phyloP scores from a whole-genome alignment of 2,888 invertebrate genomes.

The Nemapogon koenigi region DNA sequence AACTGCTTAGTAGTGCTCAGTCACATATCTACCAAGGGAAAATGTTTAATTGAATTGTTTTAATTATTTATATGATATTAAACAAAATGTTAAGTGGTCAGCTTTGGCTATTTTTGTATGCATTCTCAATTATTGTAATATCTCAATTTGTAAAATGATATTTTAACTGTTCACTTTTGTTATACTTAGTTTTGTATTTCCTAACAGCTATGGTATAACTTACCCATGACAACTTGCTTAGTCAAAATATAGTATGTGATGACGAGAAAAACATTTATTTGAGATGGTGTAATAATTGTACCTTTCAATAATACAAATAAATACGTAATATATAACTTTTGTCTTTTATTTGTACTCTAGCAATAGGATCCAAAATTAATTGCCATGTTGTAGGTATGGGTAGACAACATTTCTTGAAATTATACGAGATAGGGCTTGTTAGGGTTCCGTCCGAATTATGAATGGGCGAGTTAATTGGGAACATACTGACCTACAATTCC shows the following conservation, averaged over 20 bases:
- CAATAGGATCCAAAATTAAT: neutral
- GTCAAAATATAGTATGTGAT: slow-evolving; percentile 51
- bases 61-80: too few relatives aligned
- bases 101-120: too few relatives aligned
- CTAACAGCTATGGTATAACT: slow-evolving; percentile 24
- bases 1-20: slow-evolving; percentile 7
- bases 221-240: slow-evolving; percentile 56
- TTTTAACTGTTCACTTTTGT: too few relatives aligned
- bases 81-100: too few relatives aligned
- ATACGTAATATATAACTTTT: slow-evolving; percentile 58
- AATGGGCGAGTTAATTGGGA: too few relatives aligned
- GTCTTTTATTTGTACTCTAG: slow-evolving; percentile 23
- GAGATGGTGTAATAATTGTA: slow-evolving; percentile 63
- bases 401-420: slow-evolving; percentile 1
- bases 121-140: too few relatives aligned
- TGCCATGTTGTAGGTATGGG: too few relatives aligned
- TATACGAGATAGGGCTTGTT: neutral
- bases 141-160: too few relatives aligned
- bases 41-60: neutral
- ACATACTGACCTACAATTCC: too few relatives aligned
- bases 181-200: slow-evolving; percentile 60
- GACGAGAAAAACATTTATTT: slow-evolving; percentile 24
- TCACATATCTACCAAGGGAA: slow-evolving; percentile 6
- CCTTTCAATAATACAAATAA: slow-evolving; percentile 63
- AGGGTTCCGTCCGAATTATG: neutral